These are phyloP conservation scores for Sycophaga agraensis DNA, from an alignment of 1,140 invertebrate species.

Conservation along the genomic window DNA sequence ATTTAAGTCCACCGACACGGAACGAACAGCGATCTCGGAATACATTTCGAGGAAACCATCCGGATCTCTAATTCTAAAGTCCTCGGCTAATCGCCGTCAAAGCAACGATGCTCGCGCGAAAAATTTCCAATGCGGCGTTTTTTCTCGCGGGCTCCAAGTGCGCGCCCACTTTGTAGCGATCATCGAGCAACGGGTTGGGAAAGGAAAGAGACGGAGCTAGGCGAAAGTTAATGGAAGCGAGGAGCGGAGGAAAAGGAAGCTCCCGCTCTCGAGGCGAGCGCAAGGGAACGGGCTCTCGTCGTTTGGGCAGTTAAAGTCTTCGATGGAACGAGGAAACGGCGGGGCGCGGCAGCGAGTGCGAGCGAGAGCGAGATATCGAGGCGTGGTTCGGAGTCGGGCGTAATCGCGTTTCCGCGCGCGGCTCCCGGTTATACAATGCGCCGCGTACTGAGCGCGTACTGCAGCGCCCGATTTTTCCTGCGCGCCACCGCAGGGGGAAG, in stretches of 20 bases:
- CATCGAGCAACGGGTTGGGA: not conserved
- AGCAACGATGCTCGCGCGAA: too few relatives aligned
- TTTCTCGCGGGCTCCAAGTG: not conserved
- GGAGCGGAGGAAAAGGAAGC: not conserved
- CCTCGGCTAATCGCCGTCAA: too few relatives aligned
- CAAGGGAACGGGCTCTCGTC: not conserved
- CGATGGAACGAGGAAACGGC: slow-evolving; percentile 49
- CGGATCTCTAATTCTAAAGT: too few relatives aligned
- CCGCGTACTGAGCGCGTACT: too few relatives aligned
- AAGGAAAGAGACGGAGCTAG: not conserved
- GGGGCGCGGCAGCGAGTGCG: too few relatives aligned
- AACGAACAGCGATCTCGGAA: too few relatives aligned
- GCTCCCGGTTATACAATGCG: not conserved
- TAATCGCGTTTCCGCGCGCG: slow-evolving; percentile 31
- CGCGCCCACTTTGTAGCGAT: not conserved
- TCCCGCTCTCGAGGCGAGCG: not conserved
- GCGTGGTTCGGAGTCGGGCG: slow-evolving; percentile 38
- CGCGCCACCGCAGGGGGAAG: too few relatives aligned
- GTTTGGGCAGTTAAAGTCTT: slow-evolving; percentile 39
- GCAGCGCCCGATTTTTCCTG: too few relatives aligned
- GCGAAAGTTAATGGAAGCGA: not conserved
- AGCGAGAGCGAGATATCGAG: slow-evolving; percentile 36
- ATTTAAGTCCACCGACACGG: too few relatives aligned
- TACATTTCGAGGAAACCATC: too few relatives aligned
- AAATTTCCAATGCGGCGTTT: not conserved